phyloP scores from a whole-genome alignment of 2,797 vertebrate genomes.

The Trematomus bernacchii region DNA sequence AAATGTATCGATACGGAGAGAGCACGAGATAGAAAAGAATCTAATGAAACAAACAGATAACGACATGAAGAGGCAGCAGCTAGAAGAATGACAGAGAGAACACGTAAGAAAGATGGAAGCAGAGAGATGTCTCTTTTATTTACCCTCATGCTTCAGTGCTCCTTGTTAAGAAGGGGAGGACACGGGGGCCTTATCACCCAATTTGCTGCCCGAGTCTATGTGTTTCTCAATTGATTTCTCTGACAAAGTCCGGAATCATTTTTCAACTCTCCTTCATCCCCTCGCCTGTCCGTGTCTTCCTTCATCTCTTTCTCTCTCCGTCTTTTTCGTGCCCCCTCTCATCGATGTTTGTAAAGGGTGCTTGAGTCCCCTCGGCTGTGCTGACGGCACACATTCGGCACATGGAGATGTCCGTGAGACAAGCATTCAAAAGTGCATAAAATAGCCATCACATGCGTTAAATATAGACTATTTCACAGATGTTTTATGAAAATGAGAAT shows the following conservation, averaged over 20 bases:
- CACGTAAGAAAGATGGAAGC: constrained; percentile 51
- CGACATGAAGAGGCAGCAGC: constrained; percentile 22
- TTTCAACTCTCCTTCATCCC: constrained; percentile 74
- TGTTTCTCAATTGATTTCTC: constrained; percentile 83
- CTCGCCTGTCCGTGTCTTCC: constrained; percentile 43
- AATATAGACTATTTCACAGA: constrained; percentile 86
- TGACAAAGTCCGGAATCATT: constrained; percentile 83
- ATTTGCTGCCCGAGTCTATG: constrained; percentile 80
- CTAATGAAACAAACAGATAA: constrained; percentile 45
- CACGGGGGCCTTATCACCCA: constrained; percentile 78
- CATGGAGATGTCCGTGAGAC: constrained; percentile 64
- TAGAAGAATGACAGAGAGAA: constrained; percentile 34
- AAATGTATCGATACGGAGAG: constrained; percentile 42
- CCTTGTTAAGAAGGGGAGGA: constrained; percentile 82
- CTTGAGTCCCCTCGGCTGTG: constrained; percentile 56
- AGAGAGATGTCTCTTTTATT: constrained; percentile 81
- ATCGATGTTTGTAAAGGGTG: constrained; percentile 63
- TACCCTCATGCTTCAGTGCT: constrained; percentile 79
- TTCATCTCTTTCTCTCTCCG: constrained; percentile 48
- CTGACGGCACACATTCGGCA: constrained; percentile 53
- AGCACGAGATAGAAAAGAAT: constrained; percentile 19
- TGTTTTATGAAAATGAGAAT: constrained; percentile 90
- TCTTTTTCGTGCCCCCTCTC: constrained; percentile 35
- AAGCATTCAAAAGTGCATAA: constrained; percentile 65
- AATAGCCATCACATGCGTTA: constrained; percentile 80